Base-by-base conservation (phyloP, 2,888 invertebrate genomes). In the Ptilodon capucinus region DNA sequence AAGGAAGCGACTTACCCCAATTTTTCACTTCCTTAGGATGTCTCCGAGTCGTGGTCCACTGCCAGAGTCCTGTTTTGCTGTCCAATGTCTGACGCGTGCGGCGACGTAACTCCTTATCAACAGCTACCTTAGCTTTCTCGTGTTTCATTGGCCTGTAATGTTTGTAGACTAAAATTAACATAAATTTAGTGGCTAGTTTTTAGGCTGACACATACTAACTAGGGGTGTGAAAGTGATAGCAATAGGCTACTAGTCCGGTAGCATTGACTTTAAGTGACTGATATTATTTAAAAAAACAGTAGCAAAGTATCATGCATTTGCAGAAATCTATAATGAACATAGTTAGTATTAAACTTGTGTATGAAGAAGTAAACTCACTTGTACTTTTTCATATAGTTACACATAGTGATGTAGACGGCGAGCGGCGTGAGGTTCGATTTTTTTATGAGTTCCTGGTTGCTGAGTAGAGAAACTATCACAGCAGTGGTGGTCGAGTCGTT, bases 311-410 rank as follows among this genome's bases (percentile, higher is more conserved):
- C n/a, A n/a, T n/a, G n/a, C n/a, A n/a, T n/a, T n/a, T n/a, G n/a
- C n/a, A n/a, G n/a, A n/a, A n/a, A n/a, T n/a, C n/a, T n/a, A n/a
- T n/a, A n/a, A n/a, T n/a, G n/a, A 6, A 23, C 23, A 23, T 23
- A 6, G 8, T 23, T 23, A 8, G 23, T 8, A 23, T 23, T 8
- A 23, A n/a, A n/a, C n/a, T n/a, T n/a, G n/a, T n/a, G n/a, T n/a
- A n/a, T n/a, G n/a, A n/a, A n/a, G n/a, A n/a, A n/a, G n/a, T n/a
- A 32, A 35, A 84, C 91, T 81, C 80, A 94, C 94, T 90, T 94
- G 68, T 92, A 91, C 49, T 92, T 93, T 66, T 92, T 92, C 67
- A 92, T 93, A 61, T 94, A 94, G 73, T 93, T 92, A 74, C 88
- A 91, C 53, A 93, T 62, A 5, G 92, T 86, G 48, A 94, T 91